phyloP scores from a whole-genome alignment of 2,888 invertebrate species.

The Eurois occulta region DNA sequence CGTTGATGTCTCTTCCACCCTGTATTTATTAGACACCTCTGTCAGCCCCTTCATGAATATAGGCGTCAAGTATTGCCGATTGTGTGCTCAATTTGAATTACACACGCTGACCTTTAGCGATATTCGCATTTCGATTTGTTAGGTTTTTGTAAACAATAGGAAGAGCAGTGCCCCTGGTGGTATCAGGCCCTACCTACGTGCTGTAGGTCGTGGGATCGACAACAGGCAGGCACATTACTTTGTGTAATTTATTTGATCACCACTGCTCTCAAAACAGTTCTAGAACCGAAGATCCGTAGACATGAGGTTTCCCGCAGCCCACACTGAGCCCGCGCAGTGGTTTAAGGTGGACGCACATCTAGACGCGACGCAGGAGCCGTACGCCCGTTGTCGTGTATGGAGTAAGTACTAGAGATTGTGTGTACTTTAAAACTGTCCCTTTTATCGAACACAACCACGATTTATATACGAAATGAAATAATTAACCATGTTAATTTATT shows the following conservation, averaged over 20 bases:
- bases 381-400: not conserved
- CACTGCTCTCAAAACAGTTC: not conserved
- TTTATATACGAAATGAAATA: constrained; percentile 11
- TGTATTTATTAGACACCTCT: not conserved
- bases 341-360: too few species aligned
- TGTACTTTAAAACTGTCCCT: not conserved
- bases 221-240: not conserved
- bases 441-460: not conserved
- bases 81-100: not conserved
- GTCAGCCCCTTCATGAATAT: not conserved
- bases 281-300: not conserved
- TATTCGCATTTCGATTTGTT: not conserved
- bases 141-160: not conserved
- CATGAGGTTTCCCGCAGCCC: too few species aligned
- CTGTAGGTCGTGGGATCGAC: not conserved
- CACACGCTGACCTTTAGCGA: not conserved
- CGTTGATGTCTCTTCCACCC: too few species aligned
- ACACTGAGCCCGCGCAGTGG: too few species aligned
- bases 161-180: not conserved
- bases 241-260: not conserved
- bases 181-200: not conserved
- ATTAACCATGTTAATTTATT: constrained; percentile 52
- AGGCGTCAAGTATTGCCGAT: not conserved
- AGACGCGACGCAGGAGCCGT: too few species aligned
- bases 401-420: not conserved